Base-by-base conservation (phyloP, 2,113 vertebrate species). In the Pelmatolapia mariae region DNA sequence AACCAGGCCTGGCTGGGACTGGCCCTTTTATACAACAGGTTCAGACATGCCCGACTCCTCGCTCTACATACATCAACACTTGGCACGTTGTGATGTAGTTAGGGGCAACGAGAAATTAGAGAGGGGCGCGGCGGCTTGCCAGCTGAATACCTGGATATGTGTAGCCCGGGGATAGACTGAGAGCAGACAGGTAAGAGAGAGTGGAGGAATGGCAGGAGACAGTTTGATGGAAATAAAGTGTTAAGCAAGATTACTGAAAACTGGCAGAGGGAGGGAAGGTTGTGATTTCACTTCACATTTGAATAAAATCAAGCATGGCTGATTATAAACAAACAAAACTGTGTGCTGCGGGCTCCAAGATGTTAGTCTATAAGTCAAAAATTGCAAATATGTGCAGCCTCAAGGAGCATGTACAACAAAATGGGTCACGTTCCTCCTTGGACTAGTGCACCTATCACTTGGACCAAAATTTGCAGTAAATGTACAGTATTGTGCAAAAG, bases 41-140 rank as follows among this genome's bases (percentile, higher is more conserved):
- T 82, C 1, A 11, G 68, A 93, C 94, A 59, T 18, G 92, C 40
- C 81, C 11, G 53, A 31, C 33, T 63, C 79, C 26, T 40, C 8
- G 61, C 43, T 10, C 80, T 80, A 81, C 86, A 89, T 89, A 89
- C 91, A 91, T 93, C 93, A 87, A 53, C 54, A 9, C 43, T 83
- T 91, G 90, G 91, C 89, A 90, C n/a, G 6, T 8, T 3, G 76
- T 43, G 2, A 5, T 3, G 84, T 93, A 57, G 89, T 94, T 59
- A 71, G 45, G 43, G 87, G 93, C 86, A 91, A 87, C 78, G 13
- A 87, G 89, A 91, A 92, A 93, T 92, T 76, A 90, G 88, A 90
- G 90, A 89, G 59, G 81, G 91, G 84, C 40, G 54, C 12, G 82
- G 84, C 24, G 3, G 81, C 47, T n/a, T 79, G 87, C 86, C 89